Conservation (phyloP, 1,140 invertebrate genomes). For the Metopolophium dirhodum region DNA sequence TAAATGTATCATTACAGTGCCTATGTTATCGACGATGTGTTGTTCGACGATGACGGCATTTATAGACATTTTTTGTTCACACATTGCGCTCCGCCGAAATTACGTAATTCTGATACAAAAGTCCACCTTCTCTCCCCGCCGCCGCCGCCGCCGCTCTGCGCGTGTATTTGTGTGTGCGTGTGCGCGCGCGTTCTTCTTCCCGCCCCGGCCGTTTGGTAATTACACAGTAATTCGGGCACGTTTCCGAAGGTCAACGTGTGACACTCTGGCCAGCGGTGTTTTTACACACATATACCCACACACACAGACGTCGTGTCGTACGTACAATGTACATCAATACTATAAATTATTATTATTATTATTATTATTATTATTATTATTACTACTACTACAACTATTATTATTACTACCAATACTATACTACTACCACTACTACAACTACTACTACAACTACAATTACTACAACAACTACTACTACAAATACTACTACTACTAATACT, state of each 20-base stretch:
- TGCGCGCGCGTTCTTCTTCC: neutral
- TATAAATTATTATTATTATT: neutral
- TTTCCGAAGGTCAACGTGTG: conserved; percentile 39
- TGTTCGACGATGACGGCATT: neutral
- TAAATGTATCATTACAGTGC: neutral
- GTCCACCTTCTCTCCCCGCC: neutral
- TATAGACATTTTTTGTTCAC: neutral
- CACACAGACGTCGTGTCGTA: neutral
- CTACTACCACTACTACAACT: too few relatives aligned
- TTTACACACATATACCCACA: neutral
- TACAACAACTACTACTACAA: too few relatives aligned
- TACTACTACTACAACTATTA: neutral
- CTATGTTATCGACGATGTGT: neutral
- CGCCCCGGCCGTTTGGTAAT: neutral
- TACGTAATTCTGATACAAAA: conserved; percentile 21
- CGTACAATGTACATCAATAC: neutral
- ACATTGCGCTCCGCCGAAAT: conserved; percentile 3
- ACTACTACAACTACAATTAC: too few relatives aligned
- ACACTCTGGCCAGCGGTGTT: conserved; percentile 40
- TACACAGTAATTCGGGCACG: conserved; percentile 37
- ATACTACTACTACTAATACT: neutral
- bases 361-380: neutral
- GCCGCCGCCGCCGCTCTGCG: neutral
- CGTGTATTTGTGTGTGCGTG: neutral
- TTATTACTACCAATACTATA: too few relatives aligned